phyloP scores from a whole-genome alignment of 2,797 vertebrate genomes.

The Rhynchonycteris naso region DNA sequence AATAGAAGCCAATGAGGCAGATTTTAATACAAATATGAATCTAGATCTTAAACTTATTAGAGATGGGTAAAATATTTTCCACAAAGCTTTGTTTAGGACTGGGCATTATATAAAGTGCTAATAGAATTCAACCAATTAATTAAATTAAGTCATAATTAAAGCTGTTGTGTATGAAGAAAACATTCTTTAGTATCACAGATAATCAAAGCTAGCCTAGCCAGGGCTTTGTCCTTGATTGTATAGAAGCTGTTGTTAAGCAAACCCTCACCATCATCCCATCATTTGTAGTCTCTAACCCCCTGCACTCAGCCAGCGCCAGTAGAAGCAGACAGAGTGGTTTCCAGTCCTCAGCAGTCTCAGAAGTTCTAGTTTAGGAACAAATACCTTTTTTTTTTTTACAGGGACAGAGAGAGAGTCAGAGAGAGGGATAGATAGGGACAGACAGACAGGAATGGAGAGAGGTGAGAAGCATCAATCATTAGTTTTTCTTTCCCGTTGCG shows the following conservation, averaged over 20 bases:
- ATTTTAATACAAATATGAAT: background rate
- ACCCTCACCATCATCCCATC: rapidly evolving
- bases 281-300: background rate
- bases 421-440: no score
- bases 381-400: no score
- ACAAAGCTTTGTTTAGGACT: background rate
- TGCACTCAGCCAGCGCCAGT: background rate
- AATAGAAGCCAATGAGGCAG: background rate
- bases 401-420: no score
- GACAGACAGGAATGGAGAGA: no score
- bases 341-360: background rate
- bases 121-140: background rate
- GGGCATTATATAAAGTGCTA: background rate
- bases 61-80: background rate
- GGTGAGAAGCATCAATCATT: no score
- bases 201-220: background rate
- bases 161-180: background rate
- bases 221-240: background rate
- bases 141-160: background rate
- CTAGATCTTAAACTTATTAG: background rate
- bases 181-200: background rate
- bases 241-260: background rate
- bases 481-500: no score
- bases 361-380: background rate
- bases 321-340: background rate